phyloP scores from a whole-genome alignment of 2,113 vertebrate genomes.

The Otus sunia region DNA sequence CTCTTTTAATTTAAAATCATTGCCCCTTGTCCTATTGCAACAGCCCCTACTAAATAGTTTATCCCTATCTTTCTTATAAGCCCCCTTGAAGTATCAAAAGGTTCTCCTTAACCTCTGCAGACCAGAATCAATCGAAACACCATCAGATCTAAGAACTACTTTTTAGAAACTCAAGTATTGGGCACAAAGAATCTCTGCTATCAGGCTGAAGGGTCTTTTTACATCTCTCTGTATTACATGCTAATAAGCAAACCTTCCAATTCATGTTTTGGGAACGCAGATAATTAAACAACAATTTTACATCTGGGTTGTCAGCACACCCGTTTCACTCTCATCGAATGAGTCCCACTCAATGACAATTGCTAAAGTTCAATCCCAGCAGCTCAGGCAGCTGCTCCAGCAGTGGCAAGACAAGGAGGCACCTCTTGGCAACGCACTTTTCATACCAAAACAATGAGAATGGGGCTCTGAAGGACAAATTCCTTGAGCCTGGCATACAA shows the following conservation, averaged over 20 bases:
- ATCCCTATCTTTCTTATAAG: background rate
- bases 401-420: background rate
- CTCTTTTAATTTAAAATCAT: background rate
- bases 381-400: background rate
- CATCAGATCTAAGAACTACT: background rate
- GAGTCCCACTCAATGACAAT: background rate
- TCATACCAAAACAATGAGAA: background rate
- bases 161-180: background rate
- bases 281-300: background rate
- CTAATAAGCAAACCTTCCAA: background rate
- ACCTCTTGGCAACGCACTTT: rapidly evolving
- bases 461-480: background rate
- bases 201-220: background rate
- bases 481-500: background rate
- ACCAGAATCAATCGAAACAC: background rate
- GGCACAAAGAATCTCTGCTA: background rate
- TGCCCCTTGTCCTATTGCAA: too few relatives aligned
- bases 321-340: rapidly evolving
- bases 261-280: background rate
- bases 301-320: background rate
- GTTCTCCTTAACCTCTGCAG: background rate
- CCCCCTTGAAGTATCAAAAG: background rate
- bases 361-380: background rate
- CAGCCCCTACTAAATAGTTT: background rate
- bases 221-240: background rate